Evolutionary conservation across 2,113 vertebrate genomes (phyloP), one percentile per base, ranked within the genome.

Genomic region (Percina caprodes): DNA sequence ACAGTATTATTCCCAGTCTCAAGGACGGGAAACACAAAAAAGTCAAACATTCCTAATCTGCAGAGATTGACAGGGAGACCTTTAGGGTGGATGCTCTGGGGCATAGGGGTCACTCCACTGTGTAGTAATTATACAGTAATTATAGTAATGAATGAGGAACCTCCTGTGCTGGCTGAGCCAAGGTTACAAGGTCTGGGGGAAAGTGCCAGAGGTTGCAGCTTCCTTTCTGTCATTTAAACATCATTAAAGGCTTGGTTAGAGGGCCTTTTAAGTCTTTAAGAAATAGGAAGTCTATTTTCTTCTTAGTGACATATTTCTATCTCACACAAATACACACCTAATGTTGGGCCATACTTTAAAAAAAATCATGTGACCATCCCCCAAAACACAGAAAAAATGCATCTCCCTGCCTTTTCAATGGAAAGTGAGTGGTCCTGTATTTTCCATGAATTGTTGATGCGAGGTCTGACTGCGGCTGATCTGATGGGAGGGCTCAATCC

Each of bases 151-250:
- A 88, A 69, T 70, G 74, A 84, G 80, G 73, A 60, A 84, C 89
- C 93, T 94, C 93, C 92, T 92, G 89, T 89, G 78, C 80, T 72
- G 88, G 83, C 75, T 49, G 61, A 75, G 83, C 62, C 73, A 60
- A 88, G 84, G 86, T 86, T 74, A 84, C 39, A 72, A 81, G 88
- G 91, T 89, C 87, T 52, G 35, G 33, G 82, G 77, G 79, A 74
- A 82, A 81, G 80, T 88, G 90, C 90, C 87, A 82, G 35, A 33
- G 73, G 82, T 91, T 90, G 69, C 9, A 30, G 87, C 79, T 84
- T 92, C 88, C 86, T 83, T 77, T 55, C 80, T 55, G 86, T 74
- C 86, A 86, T 79, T 86, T 87, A 74, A 80, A 84, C 79, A 68
- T 79, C 68, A 84, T 70, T 81, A 88, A 78, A 77, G 65, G 71